Evolutionary conservation across 1,140 invertebrate genomes (phyloP).

Genomic region (Aporrectodea caliginosa): DNA sequence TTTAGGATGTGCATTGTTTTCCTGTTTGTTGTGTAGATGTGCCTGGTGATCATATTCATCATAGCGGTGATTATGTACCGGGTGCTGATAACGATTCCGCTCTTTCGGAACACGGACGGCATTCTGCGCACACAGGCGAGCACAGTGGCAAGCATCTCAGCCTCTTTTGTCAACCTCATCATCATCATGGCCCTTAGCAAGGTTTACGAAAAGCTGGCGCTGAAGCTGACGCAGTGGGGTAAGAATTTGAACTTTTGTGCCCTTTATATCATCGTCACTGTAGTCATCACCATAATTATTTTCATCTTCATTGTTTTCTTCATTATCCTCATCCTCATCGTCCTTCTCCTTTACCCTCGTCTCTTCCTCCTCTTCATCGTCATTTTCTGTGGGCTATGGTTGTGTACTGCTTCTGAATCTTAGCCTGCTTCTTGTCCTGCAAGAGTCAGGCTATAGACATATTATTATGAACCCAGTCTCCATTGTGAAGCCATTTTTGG

Average conservation of each 20-base stretch:
- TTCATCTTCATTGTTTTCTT: not conserved
- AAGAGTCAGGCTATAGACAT: too few relatives aligned
- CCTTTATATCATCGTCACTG: not conserved
- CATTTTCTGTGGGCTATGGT: not conserved
- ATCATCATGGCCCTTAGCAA: constrained; percentile 63
- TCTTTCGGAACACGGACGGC: constrained; percentile 59
- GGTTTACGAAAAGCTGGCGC: constrained; percentile 82
- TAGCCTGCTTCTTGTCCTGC: too few relatives aligned
- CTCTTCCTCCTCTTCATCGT: not conserved
- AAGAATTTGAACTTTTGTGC: constrained; percentile 34
- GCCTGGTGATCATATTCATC: constrained; percentile 70
- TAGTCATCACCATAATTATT: not conserved
- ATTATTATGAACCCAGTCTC: too few relatives aligned
- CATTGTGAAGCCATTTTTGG: too few relatives aligned
- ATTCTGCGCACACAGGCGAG: constrained; percentile 62
- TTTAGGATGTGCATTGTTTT: too few relatives aligned
- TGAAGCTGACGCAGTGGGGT: constrained; percentile 87
- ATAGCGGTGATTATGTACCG: constrained; percentile 72
- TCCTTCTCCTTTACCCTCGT: not conserved
- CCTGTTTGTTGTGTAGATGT: too few relatives aligned
- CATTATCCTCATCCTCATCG: not conserved
- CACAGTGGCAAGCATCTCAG: constrained; percentile 66
- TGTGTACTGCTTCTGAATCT: constrained; percentile 36
- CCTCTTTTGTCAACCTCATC: constrained; percentile 70
- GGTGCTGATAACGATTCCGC: constrained; percentile 64